Conservation (phyloP, 2,888 invertebrate genomes). For the Anoplius nigerrimus region DNA sequence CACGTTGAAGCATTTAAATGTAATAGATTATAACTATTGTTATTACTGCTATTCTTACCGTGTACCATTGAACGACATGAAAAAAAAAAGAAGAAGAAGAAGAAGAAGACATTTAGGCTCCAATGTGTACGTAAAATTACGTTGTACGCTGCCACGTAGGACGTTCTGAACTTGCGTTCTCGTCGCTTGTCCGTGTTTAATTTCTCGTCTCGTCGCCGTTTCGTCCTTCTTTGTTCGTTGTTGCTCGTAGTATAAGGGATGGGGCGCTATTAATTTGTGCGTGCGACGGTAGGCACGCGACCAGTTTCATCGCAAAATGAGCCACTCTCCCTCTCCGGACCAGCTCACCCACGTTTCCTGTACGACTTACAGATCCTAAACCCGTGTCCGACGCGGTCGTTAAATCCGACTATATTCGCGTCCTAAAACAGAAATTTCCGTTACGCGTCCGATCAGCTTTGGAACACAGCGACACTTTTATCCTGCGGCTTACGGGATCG, state of each 20-base stretch:
- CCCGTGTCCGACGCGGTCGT: too few species aligned
- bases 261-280: too few species aligned
- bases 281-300: too few species aligned
- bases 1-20: constrained; percentile 58
- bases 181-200: constrained; percentile 11
- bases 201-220: constrained; percentile 9
- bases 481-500: not conserved
- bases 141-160: constrained; percentile 12
- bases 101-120: constrained; percentile 16
- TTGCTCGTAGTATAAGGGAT: too few species aligned
- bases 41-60: constrained; percentile 39
- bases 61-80: constrained; percentile 19
- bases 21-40: constrained; percentile 52
- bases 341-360: too few species aligned
- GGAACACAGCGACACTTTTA: not conserved
- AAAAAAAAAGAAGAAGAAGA: too few species aligned
- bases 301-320: too few species aligned
- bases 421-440: constrained; percentile 9
- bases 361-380: too few species aligned
- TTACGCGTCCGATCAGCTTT: not conserved
- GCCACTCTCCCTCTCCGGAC: too few species aligned
- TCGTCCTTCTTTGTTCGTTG: too few species aligned
- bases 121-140: constrained; percentile 34
- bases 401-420: not conserved
- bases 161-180: not conserved